Percentiles rank a stretch among this genome's conserved stretches.
phyloP scores from a whole-genome alignment of 2,797 vertebrate genomes.

The Danio jaintianensis region DNA sequence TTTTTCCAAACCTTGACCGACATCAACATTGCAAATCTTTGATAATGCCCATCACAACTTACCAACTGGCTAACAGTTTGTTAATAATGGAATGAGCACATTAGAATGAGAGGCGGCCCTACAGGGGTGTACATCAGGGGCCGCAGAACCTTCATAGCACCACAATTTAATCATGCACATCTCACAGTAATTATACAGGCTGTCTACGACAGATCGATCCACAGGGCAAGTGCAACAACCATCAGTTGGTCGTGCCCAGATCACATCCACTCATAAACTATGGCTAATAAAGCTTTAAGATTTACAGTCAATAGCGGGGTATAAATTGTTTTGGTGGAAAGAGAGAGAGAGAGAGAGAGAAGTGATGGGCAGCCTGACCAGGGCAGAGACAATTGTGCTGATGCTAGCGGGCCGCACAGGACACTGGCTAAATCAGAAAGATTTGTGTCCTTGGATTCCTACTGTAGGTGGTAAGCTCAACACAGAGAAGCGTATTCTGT shows the following conservation, averaged over 20 bases:
- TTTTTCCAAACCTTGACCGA: not conserved
- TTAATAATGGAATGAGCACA: constrained; percentile 8
- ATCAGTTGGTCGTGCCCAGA: constrained; percentile 62
- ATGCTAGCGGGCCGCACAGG: constrained; percentile 70
- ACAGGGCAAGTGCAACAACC: constrained; percentile 73
- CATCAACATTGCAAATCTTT: constrained; percentile 5
- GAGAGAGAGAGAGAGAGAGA: constrained; percentile 53
- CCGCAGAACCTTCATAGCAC: constrained; percentile 51
- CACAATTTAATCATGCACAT: constrained; percentile 66
- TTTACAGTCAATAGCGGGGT: constrained; percentile 58
- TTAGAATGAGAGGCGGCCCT: constrained; percentile 42
- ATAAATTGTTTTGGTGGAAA: constrained; percentile 74
- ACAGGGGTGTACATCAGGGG: constrained; percentile 41
- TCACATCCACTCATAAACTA: constrained; percentile 72
- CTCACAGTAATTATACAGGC: constrained; percentile 69
- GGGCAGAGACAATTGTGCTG: constrained; percentile 79
- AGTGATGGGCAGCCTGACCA: constrained; percentile 74
- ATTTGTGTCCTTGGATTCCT: constrained; percentile 71
- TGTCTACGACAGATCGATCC: constrained; percentile 71
- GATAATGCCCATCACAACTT: not conserved
- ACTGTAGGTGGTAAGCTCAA: not conserved
- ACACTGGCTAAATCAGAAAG: constrained; percentile 77
- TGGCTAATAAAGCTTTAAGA: constrained; percentile 76
- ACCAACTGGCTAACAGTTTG: constrained; percentile 6
- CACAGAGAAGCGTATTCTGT: constrained; percentile 24